phyloP scores from a whole-genome alignment of 2,113 vertebrate species.

The Lepus europaeus region DNA sequence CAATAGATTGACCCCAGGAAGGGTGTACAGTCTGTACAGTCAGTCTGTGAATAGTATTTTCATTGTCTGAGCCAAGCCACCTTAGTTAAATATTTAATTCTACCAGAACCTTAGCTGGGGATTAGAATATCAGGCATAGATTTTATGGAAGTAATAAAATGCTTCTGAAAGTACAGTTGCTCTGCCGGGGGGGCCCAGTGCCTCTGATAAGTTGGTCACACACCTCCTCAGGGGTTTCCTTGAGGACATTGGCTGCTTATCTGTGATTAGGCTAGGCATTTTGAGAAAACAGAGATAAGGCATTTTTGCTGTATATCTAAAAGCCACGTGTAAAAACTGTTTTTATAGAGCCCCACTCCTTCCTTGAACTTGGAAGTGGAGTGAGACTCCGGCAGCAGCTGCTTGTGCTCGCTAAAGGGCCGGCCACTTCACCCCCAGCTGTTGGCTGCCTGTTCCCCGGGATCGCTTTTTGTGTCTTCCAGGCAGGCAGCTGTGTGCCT shows the following conservation, averaged over 20 bases:
- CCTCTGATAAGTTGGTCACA: slow-evolving; percentile 56
- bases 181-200: not conserved
- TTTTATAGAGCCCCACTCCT: slow-evolving; percentile 45
- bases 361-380: not conserved
- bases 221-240: slow-evolving; percentile 45
- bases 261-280: slow-evolving; percentile 35
- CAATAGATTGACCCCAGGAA: not conserved
- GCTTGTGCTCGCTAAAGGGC: slow-evolving; percentile 14
- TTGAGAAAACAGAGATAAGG: slow-evolving; percentile 76
- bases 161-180: slow-evolving; percentile 66
- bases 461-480: not conserved
- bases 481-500: not conserved
- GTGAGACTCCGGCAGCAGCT: slow-evolving; percentile 12
- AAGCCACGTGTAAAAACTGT: not conserved
- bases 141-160: slow-evolving; percentile 81
- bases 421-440: not conserved
- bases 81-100: slow-evolving; percentile 80
- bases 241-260: slow-evolving; percentile 34
- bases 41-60: not conserved
- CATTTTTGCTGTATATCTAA: slow-evolving; percentile 9
- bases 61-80: not conserved
- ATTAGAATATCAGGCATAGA: slow-evolving; percentile 39
- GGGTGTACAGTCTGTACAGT: not conserved
- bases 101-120: slow-evolving; percentile 27
- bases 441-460: not conserved